Evolutionary conservation across 2,113 vertebrate species (phyloP).

Genomic region (Gymnogyps californianus): DNA sequence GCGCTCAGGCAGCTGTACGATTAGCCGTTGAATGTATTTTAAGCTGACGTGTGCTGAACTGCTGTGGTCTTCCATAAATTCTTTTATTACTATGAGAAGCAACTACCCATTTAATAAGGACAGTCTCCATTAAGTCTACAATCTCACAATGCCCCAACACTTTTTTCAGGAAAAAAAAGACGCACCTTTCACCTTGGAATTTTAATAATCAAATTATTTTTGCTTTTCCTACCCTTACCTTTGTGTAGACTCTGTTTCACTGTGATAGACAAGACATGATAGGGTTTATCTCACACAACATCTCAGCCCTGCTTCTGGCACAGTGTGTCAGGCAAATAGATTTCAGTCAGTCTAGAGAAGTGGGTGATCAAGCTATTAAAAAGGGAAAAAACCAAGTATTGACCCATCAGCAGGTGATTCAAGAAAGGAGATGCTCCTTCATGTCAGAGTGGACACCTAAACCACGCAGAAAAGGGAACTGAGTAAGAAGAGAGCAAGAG

Average conservation of each 20-base stretch:
- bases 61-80: background rate
- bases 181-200: background rate
- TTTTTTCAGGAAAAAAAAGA: background rate
- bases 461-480: background rate
- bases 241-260: background rate
- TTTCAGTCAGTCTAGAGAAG: background rate
- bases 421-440: background rate
- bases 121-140: background rate
- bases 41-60: background rate
- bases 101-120: background rate
- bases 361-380: background rate
- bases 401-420: background rate
- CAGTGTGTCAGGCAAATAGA: background rate
- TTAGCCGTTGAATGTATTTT: background rate
- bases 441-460: background rate
- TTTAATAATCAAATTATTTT: background rate
- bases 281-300: background rate
- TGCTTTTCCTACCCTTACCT: background rate
- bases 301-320: background rate
- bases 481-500: background rate
- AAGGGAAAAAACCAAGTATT: background rate
- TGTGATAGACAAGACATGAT: accelerated
- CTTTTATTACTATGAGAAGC: background rate
- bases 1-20: background rate
- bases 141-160: background rate